phyloP scores from a whole-genome alignment of 2,888 invertebrate genomes.

The Mythimna ferrago region DNA sequence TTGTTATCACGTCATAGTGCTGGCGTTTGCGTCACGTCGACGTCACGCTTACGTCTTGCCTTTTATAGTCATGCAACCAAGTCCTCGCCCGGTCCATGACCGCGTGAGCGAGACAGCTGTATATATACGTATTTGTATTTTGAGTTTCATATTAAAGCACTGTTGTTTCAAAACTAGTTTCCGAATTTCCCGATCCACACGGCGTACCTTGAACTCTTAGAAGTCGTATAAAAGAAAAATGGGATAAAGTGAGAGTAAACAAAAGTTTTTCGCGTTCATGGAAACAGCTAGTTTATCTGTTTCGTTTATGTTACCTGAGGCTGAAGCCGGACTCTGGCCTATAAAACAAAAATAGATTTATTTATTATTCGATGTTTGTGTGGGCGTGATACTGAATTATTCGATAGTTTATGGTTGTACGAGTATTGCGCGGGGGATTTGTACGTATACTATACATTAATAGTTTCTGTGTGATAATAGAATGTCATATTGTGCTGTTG shows the following conservation, averaged over 20 bases:
- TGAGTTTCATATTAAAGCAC: conserved; percentile 45
- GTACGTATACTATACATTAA: conserved; percentile 46
- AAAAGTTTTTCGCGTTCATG: conserved; percentile 62
- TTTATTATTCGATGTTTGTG: conserved; percentile 61
- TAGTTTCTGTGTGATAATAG: conserved; percentile 15
- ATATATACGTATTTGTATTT: conserved; percentile 23
- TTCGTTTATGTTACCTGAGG: conserved; percentile 65
- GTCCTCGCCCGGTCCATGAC: conserved; percentile 57
- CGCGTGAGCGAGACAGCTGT: conserved; percentile 41
- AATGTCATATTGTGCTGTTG: conserved; percentile 17
- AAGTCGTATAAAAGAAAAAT: conserved; percentile 60
- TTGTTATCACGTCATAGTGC: conserved; percentile 59
- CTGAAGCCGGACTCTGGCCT: conserved; percentile 61
- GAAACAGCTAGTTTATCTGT: conserved; percentile 60
- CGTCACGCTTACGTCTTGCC: conserved; percentile 66
- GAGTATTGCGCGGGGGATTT: conserved; percentile 39
- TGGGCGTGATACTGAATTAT: conserved; percentile 67
- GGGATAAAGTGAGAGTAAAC: conserved; percentile 52
- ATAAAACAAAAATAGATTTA: conserved; percentile 73
- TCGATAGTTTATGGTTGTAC: conserved; percentile 61
- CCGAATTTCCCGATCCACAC: conserved; percentile 45
- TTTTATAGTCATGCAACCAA: conserved; percentile 59
- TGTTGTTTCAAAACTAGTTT: conserved; percentile 53
- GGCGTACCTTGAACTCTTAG: conserved; percentile 58
- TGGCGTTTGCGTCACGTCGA: conserved; percentile 63